A percentile compares a stretch with the other conserved stretches of the same genome.
These are phyloP conservation scores for Diachasmimorpha longicaudata DNA, from an alignment of 1,140 invertebrate genomes.

Conservation along the genomic window DNA sequence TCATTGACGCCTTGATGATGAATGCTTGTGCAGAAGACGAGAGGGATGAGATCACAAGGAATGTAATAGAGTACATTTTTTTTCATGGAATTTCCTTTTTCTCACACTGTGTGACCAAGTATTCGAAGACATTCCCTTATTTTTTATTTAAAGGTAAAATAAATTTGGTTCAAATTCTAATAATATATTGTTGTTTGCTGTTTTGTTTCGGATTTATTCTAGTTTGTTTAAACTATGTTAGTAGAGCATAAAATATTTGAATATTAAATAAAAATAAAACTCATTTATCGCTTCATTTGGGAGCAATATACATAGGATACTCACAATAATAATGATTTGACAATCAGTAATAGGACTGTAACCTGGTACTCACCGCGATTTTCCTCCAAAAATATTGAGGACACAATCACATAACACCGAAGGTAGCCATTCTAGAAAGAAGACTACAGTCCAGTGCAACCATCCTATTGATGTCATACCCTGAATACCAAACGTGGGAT, in stretches of 20 bases:
- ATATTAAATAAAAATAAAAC: too few species aligned
- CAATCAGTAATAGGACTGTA: too few species aligned
- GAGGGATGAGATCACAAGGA: background rate
- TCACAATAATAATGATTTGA: too few species aligned
- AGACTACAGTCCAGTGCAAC: conserved; percentile 43
- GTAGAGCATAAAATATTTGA: too few species aligned
- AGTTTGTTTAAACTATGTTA: too few species aligned
- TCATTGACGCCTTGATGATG: background rate
- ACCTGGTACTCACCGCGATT: conserved; percentile 39
- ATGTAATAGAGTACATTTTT: background rate
- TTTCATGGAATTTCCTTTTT: background rate
- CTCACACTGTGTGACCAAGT: background rate
- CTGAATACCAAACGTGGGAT: conserved; percentile 46
- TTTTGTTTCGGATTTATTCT: too few species aligned
- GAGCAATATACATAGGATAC: too few species aligned
- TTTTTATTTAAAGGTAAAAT: too few species aligned
- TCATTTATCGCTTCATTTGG: too few species aligned
- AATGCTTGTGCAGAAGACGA: background rate
- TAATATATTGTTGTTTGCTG: too few species aligned
- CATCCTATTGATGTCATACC: conserved; percentile 43
- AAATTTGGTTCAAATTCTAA: too few species aligned
- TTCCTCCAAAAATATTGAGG: conserved; percentile 34
- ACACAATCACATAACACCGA: conserved; percentile 42
- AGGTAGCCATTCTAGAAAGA: conserved; percentile 49
- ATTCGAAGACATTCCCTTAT: background rate